Evolutionary conservation across 2,113 vertebrate genomes (phyloP).

Genomic region (Syrmaticus mikado): DNA sequence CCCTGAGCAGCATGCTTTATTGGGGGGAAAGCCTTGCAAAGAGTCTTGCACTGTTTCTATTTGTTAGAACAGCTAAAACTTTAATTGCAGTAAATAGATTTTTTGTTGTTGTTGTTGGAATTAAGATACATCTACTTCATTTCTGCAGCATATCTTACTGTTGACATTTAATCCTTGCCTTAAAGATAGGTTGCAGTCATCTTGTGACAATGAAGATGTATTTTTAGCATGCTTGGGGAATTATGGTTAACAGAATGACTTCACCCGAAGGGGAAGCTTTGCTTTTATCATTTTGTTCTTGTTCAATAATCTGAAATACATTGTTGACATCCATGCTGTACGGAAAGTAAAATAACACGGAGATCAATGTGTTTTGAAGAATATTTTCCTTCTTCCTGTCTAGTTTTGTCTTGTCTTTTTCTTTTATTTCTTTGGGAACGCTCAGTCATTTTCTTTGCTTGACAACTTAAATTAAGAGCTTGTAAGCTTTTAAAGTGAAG

Average conservation of each 20-base stretch:
- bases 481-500: not conserved
- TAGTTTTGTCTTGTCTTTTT: not conserved
- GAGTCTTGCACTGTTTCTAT: not conserved
- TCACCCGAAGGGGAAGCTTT: not conserved
- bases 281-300: constrained; percentile 24
- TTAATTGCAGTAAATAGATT: constrained; percentile 4
- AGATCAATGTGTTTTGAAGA: not conserved
- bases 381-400: not conserved
- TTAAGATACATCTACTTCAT: not conserved
- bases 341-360: constrained; percentile 5
- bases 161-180: not conserved
- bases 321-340: not conserved
- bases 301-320: constrained; percentile 19
- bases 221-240: constrained; percentile 4
- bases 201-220: not conserved
- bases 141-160: not conserved
- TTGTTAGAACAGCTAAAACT: constrained; percentile 8
- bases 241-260: not conserved
- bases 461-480: not conserved
- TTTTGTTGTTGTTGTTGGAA: not conserved
- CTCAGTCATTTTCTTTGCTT: not conserved
- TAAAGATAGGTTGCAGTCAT: not conserved
- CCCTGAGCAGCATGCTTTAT: not conserved
- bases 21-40: not conserved
- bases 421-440: not conserved